Evolutionary conservation across 23 tunicate genomes (phyloP).

Genomic region (Halocynthia aurantium): DNA sequence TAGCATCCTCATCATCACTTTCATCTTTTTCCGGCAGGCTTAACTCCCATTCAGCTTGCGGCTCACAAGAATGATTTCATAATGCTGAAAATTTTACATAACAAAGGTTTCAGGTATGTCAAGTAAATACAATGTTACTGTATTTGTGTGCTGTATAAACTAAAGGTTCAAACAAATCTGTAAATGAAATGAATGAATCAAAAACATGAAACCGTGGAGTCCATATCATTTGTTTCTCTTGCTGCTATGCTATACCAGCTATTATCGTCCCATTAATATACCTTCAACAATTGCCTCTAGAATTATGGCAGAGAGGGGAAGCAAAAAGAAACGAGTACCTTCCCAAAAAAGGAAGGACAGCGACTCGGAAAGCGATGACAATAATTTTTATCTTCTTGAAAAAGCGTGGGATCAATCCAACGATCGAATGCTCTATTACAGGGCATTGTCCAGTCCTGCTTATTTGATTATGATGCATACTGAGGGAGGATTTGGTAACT

Average conservation of each 20-base stretch:
- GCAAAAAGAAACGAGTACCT: too few relatives aligned
- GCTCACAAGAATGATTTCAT: slow-evolving; percentile 80
- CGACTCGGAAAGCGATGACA: too few relatives aligned
- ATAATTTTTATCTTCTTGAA: slow-evolving; percentile 12
- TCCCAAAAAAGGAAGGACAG: too few relatives aligned
- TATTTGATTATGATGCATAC: slow-evolving; percentile 57
- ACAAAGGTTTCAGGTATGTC: slow-evolving; percentile 40
- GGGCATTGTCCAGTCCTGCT: slow-evolving; percentile 52
- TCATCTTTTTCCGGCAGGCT: slow-evolving; percentile 21
- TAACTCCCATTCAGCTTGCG: slow-evolving; percentile 64
- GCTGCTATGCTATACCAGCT: too few relatives aligned
- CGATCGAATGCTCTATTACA: slow-evolving; percentile 38
- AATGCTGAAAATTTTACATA: slow-evolving; percentile 56
- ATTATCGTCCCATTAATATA: too few relatives aligned
- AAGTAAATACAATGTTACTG: neutral
- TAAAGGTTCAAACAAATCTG: too few relatives aligned
- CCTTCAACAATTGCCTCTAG: too few relatives aligned
- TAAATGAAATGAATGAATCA: too few relatives aligned
- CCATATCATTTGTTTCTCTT: too few relatives aligned
- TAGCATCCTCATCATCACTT: neutral
- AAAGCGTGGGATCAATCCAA: slow-evolving; percentile 50
- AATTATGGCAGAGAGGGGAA: too few relatives aligned
- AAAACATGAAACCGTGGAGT: too few relatives aligned
- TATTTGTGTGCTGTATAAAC: too few relatives aligned
- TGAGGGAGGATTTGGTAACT: slow-evolving; percentile 34